Evolutionary conservation across 2,113 vertebrate species (phyloP), one percentile per base, ranked within the genome.

Genomic region (Amblyopsis rosae): DNA sequence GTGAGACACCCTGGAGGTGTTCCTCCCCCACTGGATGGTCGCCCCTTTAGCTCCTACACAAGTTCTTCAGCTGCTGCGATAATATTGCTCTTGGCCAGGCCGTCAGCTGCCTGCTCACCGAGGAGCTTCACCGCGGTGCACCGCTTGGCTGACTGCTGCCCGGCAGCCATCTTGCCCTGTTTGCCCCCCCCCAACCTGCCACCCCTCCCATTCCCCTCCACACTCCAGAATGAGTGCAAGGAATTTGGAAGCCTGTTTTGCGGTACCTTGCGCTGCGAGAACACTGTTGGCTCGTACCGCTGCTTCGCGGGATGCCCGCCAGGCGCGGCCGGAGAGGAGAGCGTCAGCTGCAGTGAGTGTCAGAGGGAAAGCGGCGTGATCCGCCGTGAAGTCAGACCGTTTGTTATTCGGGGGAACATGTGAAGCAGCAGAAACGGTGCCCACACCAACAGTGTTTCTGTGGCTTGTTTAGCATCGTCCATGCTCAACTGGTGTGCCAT

Each of bases 201-300:
- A 7, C 55, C 35, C 3, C n/a, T 16, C 12, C 12, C 53, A 26
- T 16, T 0, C 2, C 12, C 12, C 51, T 7, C 55, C 82, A 93
- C 90, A 93, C 82, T 26, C 26, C 85, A 87, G 79, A 90, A 93
- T 62, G 92, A 93, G 72, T 93, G 92, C 76, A 90, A 88, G 59
- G 89, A 91, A 46, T 91, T 88, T 79, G 91, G 90, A 12, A 88
- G 86, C 76, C 70, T 79, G 0, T 76, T 88, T 58, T 93, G 93
- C 75, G 90, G 91, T 51, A 81, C 82, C 71, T 92, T 88, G 90
- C 86, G 61, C 79, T 93, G 92, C n/a, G 85, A 93, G 77, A 93
- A 93, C 83, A 92, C 90, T 67, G 74, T 93, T n/a, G 91, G 93
- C 49, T 93, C 93, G 3, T 93, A 91, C 67, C 84, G 86, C 46